Base-by-base conservation (phyloP, 2,113 vertebrate genomes). In the Chascanopsetta lugubris region DNA sequence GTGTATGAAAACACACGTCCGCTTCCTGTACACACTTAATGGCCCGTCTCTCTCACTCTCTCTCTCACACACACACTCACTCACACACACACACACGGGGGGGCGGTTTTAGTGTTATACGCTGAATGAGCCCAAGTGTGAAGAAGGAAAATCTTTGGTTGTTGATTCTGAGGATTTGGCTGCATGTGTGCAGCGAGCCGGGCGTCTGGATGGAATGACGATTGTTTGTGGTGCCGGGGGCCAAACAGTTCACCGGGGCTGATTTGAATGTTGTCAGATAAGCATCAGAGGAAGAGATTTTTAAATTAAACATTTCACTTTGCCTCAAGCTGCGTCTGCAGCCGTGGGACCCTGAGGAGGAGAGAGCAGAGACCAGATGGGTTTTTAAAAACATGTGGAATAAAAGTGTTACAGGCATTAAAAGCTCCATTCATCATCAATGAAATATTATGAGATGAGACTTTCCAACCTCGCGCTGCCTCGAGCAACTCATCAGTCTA, bases 281-380 rank as follows among this genome's bases (percentile, higher is more conserved):
- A 65, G 3, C 29, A 72, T 75, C 57, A 56, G 25, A 20, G 29
- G 57, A 61, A 51, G 43, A 70, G 43, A 53, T 77, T 73, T 56
- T 62, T 5, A 30, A 70, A 51, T 59, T 29, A 34, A 56, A 77
- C 54, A 71, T 55, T 26, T 65, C 3, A 26, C 3, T 50, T 64
- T 22, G 49, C 55, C 43, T 18, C 36, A 9, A 72, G 48, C 54
- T 2, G 4, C 32, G n/a, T 0, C 0, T 46, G 46, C 13, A 66
- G 67, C 27, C 15, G 36, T n/a, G n/a, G 47, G 21, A 61, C 22
- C 13, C 29, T 30, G 22, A 61, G 22, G 6, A 38, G 10, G 0
- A 32, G 50, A 8, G 9, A 20, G 12, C 9, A 51, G 21, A 32
- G 18, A 17, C 24, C 0, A 9, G 12, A 11, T 21, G 45, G 6